A percentile compares a stretch with the other conserved stretches of the same genome.
phyloP scores from a whole-genome alignment of 2,113 vertebrate genomes.

The Alouatta palliata region DNA sequence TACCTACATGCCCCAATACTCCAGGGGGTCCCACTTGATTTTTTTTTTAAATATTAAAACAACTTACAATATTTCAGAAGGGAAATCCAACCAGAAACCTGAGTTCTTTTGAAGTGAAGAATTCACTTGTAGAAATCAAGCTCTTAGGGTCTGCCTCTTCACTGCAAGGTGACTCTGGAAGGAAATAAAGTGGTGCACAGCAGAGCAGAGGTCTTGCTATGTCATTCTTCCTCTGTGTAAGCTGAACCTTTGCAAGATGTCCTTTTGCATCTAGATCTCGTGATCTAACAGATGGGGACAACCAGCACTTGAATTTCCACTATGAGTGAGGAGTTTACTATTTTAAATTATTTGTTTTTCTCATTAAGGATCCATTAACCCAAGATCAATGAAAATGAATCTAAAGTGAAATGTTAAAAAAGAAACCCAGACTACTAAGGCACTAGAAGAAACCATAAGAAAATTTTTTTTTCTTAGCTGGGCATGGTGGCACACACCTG shows the following conservation, averaged over 20 bases:
- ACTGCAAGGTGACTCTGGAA: background rate
- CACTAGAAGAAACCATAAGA: background rate
- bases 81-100: background rate
- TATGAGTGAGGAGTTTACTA: background rate
- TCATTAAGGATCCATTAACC: background rate
- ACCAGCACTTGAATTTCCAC: conserved; percentile 55
- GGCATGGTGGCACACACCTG: too few relatives aligned
- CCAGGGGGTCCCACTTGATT: background rate
- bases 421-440: background rate
- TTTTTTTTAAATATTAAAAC: background rate
- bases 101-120: background rate
- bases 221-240: conserved; percentile 42
- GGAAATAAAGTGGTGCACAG: background rate
- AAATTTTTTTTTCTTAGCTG: background rate
- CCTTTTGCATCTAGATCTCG: conserved; percentile 57
- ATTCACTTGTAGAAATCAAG: background rate
- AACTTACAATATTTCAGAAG: background rate
- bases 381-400: background rate
- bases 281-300: conserved; percentile 30
- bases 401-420: background rate
- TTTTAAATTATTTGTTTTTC: conserved; percentile 44
- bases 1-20: too few relatives aligned
- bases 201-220: background rate
- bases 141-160: background rate
- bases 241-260: background rate